phyloP scores from a whole-genome alignment of 2,113 vertebrate species.

The Camelus bactrianus region DNA sequence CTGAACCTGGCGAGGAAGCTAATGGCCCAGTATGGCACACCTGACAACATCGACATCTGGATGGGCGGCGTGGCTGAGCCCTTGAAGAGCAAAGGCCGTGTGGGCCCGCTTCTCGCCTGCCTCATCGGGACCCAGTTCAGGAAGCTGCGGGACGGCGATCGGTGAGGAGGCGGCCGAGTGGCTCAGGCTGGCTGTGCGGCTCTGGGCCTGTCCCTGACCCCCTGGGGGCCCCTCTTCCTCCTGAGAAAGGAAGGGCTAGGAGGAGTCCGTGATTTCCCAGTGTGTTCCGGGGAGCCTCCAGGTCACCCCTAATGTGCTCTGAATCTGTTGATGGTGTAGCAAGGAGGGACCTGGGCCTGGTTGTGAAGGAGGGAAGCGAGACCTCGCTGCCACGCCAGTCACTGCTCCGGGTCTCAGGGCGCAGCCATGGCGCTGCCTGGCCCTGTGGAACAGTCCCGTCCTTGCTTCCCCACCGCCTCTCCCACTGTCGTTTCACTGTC shows the following conservation, averaged over 20 bases:
- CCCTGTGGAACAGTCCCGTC: background rate
- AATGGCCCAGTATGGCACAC: slow-evolving; percentile 88
- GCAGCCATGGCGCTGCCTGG: background rate
- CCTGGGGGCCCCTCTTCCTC: background rate
- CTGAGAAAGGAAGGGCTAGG: background rate
- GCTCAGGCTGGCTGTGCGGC: background rate
- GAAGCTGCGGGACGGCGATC: slow-evolving; percentile 90
- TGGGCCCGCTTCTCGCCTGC: slow-evolving; percentile 92
- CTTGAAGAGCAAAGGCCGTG: slow-evolving; percentile 86
- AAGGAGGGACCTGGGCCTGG: background rate
- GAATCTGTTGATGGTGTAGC: background rate
- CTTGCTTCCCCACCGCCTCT: background rate
- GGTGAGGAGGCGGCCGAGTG: slow-evolving; percentile 74
- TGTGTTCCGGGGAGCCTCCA: background rate
- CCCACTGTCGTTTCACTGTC: background rate
- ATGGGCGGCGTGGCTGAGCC: slow-evolving; percentile 92
- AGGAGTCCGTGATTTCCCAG: background rate
- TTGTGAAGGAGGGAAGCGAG: background rate
- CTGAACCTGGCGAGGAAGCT: slow-evolving; percentile 88
- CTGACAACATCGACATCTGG: slow-evolving; percentile 93
- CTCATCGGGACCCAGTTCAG: slow-evolving; percentile 92
- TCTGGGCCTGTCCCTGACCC: accelerated
- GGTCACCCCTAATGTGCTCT: background rate
- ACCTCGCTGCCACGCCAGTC: background rate
- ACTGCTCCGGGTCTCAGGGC: background rate